Conservation (phyloP, 2,888 invertebrate genomes). For the Platycheirus albimanus region DNA sequence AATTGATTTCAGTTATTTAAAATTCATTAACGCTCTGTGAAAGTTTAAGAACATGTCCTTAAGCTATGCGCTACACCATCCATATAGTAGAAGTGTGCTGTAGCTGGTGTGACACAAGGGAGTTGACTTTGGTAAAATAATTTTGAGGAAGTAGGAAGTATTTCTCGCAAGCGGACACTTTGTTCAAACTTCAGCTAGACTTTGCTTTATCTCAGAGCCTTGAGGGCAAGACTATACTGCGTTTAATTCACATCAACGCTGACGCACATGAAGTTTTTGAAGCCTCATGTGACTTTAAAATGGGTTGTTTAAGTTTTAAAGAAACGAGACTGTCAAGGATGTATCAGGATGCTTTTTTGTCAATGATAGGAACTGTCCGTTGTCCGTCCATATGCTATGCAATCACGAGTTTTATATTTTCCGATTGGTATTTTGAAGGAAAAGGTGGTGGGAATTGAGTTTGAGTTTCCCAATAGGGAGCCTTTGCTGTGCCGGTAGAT, state of each 20-base stretch:
- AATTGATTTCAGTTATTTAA: slow-evolving; percentile 69
- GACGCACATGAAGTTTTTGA: not conserved
- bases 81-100: not conserved
- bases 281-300: too few relatives aligned
- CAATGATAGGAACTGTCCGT: too few relatives aligned
- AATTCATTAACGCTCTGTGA: slow-evolving; percentile 62
- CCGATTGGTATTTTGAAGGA: too few relatives aligned
- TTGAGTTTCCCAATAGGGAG: too few relatives aligned
- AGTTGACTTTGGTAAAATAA: slow-evolving; percentile 43
- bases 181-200: slow-evolving; percentile 57
- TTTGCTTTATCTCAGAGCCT: slow-evolving; percentile 44
- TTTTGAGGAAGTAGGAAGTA: slow-evolving; percentile 28
- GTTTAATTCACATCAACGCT: slow-evolving; percentile 6
- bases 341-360: too few relatives aligned
- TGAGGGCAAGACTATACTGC: slow-evolving; percentile 23
- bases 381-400: too few relatives aligned
- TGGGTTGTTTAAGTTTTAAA: not conserved
- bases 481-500: too few relatives aligned
- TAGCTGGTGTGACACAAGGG: not conserved
- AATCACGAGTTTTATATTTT: too few relatives aligned
- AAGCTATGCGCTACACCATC: not conserved
- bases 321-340: too few relatives aligned
- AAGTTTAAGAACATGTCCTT: slow-evolving; percentile 47
- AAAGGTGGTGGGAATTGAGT: too few relatives aligned
- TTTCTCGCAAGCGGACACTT: slow-evolving; percentile 48